phyloP scores from a whole-genome alignment of 2,113 vertebrate species.

The Callopanchax toddi region DNA sequence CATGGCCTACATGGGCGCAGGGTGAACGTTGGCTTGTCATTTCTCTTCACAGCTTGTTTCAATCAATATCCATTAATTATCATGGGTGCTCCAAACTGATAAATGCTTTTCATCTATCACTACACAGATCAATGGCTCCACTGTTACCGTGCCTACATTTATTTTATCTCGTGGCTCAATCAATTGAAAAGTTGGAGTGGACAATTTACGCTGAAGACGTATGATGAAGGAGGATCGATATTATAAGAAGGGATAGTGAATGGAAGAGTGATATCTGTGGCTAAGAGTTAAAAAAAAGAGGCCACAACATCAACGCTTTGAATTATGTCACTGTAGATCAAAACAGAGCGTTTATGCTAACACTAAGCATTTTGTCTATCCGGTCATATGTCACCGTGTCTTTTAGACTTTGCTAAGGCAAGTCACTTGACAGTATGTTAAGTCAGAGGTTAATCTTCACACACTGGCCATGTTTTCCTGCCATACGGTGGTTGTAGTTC shows the following conservation, averaged over 20 bases:
- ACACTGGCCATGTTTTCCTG: constrained; percentile 52
- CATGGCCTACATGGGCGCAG: constrained; percentile 33
- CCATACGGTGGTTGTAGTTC: constrained; percentile 44
- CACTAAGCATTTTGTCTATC: not conserved
- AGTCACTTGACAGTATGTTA: constrained; percentile 45
- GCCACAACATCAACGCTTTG: constrained; percentile 15
- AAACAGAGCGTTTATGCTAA: constrained; percentile 24
- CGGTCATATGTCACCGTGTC: constrained; percentile 36
- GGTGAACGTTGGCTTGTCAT: constrained; percentile 31
- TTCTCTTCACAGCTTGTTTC: constrained; percentile 39
- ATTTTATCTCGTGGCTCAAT: constrained; percentile 50
- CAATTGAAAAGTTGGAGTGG: constrained; percentile 48
- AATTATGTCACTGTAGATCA: constrained; percentile 37
- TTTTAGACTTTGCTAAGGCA: constrained; percentile 38
- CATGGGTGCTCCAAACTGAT: constrained; percentile 59
- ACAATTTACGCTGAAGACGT: constrained; percentile 56
- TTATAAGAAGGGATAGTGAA: constrained; percentile 49
- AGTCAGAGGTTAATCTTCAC: constrained; percentile 65
- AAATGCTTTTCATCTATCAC: constrained; percentile 70
- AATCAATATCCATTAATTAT: constrained; percentile 74
- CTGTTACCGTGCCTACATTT: constrained; percentile 65
- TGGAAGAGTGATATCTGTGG: constrained; percentile 33
- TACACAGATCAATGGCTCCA: constrained; percentile 68
- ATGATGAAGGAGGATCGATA: constrained; percentile 60
- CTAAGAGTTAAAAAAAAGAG: constrained; percentile 10